Conservation (phyloP, 2,113 vertebrate genomes). For the Candoia aspera region DNA sequence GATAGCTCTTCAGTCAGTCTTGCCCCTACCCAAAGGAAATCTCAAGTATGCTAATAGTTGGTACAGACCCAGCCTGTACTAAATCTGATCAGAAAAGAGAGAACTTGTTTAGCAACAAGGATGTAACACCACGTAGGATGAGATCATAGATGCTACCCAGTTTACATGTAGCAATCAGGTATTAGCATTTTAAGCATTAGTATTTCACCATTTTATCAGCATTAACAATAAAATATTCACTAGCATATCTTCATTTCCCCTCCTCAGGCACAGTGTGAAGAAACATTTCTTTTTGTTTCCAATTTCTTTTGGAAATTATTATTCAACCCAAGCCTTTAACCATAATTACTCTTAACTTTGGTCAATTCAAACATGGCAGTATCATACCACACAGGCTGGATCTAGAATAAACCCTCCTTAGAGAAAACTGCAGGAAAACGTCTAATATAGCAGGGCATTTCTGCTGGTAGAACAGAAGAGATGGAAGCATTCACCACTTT, state of each 20-base stretch:
- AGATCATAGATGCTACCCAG: not conserved
- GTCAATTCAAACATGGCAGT: not conserved
- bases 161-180: not conserved
- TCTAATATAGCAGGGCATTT: not conserved
- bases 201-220: not conserved
- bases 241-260: not conserved
- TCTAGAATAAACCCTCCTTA: not conserved
- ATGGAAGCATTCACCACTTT: not conserved
- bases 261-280: not conserved
- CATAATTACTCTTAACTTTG: not conserved
- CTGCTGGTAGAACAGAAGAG: not conserved
- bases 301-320: not conserved
- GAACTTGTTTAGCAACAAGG: not conserved
- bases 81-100: not conserved
- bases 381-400: not conserved
- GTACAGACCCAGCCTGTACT: not conserved
- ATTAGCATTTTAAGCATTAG: not conserved
- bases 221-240: not conserved
- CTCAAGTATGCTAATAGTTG: not conserved
- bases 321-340: not conserved
- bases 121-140: not conserved
- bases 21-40: not conserved
- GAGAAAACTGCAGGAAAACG: not conserved
- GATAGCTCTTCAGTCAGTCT: not conserved
- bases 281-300: not conserved